These are phyloP conservation scores for Struthio camelus DNA, from an alignment of 2,113 vertebrate species.

Conservation along the genomic window DNA sequence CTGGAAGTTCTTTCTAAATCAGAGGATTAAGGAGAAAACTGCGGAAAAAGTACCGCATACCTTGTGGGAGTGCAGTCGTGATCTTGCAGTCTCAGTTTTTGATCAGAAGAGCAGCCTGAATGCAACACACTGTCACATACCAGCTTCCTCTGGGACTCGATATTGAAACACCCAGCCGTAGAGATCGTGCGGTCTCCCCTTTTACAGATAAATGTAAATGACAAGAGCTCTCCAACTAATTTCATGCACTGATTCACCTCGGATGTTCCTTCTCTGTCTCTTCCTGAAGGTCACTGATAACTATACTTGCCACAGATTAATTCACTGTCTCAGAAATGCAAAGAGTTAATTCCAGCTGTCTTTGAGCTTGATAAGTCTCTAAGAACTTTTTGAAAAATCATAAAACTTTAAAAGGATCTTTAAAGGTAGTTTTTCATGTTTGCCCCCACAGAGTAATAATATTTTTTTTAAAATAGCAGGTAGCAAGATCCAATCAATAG, in stretches of 20 bases:
- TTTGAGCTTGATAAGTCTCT: conserved; percentile 29
- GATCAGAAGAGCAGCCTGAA: background rate
- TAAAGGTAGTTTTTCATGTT: conserved; percentile 67
- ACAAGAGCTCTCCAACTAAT: background rate
- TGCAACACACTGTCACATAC: background rate
- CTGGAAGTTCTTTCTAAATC: background rate
- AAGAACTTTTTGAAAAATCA: conserved; percentile 62
- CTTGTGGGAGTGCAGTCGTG: background rate
- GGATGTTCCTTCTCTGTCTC: background rate
- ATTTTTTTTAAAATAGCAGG: conserved; percentile 51
- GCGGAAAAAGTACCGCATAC: background rate
- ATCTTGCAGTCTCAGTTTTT: background rate
- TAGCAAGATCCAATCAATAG: conserved; percentile 58
- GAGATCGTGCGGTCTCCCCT: background rate
- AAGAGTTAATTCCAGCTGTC: conserved; percentile 43
- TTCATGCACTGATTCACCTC: background rate
- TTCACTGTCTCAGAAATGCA: conserved; percentile 43
- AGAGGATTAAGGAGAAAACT: background rate
- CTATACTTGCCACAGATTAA: background rate
- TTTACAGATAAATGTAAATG: background rate
- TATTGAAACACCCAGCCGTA: background rate
- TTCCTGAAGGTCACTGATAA: conserved; percentile 4
- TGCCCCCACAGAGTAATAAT: conserved; percentile 48
- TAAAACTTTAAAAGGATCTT: conserved; percentile 34
- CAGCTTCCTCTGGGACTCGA: background rate